phyloP scores from a whole-genome alignment of 2,797 vertebrate genomes.

The Uromys caudimaculatus region DNA sequence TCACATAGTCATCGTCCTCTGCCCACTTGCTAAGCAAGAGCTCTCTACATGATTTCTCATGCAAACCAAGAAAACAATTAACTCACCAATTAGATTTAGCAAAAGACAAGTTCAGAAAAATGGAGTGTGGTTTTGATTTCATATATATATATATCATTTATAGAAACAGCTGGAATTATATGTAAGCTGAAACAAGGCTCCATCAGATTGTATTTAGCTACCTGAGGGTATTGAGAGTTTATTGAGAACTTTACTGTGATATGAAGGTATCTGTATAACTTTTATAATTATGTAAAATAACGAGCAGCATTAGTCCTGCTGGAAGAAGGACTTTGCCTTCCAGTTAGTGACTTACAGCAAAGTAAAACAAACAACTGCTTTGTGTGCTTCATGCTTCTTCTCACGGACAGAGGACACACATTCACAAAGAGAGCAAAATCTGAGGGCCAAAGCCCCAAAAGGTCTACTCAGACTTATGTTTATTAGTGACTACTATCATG shows the following conservation, averaged over 20 bases:
- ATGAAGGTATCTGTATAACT: neutral
- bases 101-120: conserved; percentile 14
- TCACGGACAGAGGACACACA: neutral
- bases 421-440: neutral
- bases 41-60: neutral
- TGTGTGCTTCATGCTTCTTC: neutral
- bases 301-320: neutral
- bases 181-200: neutral
- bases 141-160: neutral
- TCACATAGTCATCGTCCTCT: neutral
- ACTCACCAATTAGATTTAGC: neutral
- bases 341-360: neutral
- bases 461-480: neutral
- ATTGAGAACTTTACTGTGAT: neutral
- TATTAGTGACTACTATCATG: neutral
- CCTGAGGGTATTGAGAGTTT: neutral
- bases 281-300: conserved; percentile 20
- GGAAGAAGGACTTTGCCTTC: neutral
- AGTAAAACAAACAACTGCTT: neutral
- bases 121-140: neutral
- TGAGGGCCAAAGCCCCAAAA: neutral
- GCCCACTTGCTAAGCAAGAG: neutral
- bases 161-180: neutral
- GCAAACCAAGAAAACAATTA: neutral
- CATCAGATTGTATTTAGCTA: neutral